Evolutionary conservation across 1,140 invertebrate genomes (phyloP).

Genomic region (Lordiphosa clarofinis): DNA sequence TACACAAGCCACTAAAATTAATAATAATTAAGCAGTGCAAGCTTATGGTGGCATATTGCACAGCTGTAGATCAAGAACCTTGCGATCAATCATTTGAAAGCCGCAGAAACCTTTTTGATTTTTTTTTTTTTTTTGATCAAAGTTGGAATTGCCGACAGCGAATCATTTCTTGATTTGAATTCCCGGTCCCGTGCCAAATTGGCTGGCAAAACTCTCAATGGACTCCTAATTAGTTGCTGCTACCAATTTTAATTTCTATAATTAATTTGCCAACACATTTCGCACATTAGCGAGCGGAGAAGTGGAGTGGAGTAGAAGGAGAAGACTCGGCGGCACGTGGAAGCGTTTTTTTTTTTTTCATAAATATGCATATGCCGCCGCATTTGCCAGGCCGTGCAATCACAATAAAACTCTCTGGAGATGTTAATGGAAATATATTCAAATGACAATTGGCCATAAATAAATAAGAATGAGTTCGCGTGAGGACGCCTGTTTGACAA

Average conservation of each 20-base stretch:
- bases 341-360: conserved; percentile 54
- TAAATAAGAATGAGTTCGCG: conserved; percentile 12
- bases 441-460: conserved; percentile 11
- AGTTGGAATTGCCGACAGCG: conserved; percentile 32
- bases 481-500: conserved; percentile 5
- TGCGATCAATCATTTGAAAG: neutral
- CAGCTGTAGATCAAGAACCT: too few relatives aligned
- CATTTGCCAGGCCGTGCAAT: conserved; percentile 4
- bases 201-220: conserved; percentile 49
- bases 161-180: conserved; percentile 24
- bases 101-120: conserved; percentile 1
- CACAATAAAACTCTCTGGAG: conserved; percentile 13
- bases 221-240: conserved; percentile 50
- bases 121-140: conserved; percentile 22
- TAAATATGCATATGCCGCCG: conserved; percentile 57
- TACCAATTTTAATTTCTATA: conserved; percentile 54
- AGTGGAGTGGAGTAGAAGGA: neutral
- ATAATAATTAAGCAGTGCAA: too few relatives aligned
- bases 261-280: conserved; percentile 72
- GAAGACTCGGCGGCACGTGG: conserved; percentile 61
- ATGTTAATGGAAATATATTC: conserved; percentile 34
- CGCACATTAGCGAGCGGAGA: conserved; percentile 41
- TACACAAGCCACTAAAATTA: too few relatives aligned
- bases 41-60: too few relatives aligned
- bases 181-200: conserved; percentile 27